These are phyloP conservation scores for Argyrosomus japonicus DNA, from an alignment of 2,113 vertebrate species.

Conservation along the genomic window DNA sequence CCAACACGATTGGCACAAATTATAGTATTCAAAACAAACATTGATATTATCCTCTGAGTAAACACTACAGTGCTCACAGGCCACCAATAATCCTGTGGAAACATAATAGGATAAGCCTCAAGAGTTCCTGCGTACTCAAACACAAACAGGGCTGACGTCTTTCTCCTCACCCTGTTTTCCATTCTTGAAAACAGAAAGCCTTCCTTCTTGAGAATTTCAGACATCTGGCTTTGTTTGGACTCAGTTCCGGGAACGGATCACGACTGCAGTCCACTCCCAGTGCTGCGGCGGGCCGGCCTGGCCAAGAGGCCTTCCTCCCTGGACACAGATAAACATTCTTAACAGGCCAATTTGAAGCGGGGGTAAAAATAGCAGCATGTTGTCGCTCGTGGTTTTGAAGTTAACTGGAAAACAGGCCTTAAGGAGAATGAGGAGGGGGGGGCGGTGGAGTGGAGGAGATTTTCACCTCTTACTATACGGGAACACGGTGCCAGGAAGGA, in stretches of 20 bases:
- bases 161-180: constrained; percentile 34
- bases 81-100: background rate
- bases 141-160: constrained; percentile 28
- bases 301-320: constrained; percentile 44
- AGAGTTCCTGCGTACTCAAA: background rate
- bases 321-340: constrained; percentile 66
- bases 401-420: constrained; percentile 38
- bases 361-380: constrained; percentile 59
- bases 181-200: constrained; percentile 19
- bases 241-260: constrained; percentile 72
- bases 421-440: background rate
- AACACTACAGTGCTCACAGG: constrained; percentile 6
- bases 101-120: background rate
- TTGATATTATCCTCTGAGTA: background rate
- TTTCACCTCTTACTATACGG: constrained; percentile 3
- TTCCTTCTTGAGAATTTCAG: constrained; percentile 71
- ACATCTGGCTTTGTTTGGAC: constrained; percentile 77
- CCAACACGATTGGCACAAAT: background rate
- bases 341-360: constrained; percentile 55
- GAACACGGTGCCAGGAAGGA: background rate
- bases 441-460: background rate
- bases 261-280: constrained; percentile 51
- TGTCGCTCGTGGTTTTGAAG: constrained; percentile 14
- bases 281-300: background rate
- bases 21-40: background rate